Evolutionary conservation across 2,888 invertebrate genomes (phyloP), one percentile per base, ranked within the genome.

Genomic region (Orchesella flavescens): DNA sequence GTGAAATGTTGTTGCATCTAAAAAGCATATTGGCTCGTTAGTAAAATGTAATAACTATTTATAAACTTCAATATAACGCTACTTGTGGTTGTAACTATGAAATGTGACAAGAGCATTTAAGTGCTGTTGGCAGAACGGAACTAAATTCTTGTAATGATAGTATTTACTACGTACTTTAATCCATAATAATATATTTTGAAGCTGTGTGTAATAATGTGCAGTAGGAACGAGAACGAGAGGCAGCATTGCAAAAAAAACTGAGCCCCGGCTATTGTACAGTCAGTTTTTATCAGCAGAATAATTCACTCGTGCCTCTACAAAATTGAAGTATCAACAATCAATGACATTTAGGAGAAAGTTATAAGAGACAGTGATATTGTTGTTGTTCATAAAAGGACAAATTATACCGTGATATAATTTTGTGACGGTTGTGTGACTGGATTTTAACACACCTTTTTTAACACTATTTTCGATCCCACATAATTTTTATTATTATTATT

Each of bases 321-420:
- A 2, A 44, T 19, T 12, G 21, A 66, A 44, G 44, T 17, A n/a
- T 34, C 34, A 66, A 44, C 10, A 5, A n/a, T 34, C 34, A 34
- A 46, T 66, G 46, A 46, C 66, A 66, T 66, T 66, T n/a, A 66
- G 53, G 34, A 34, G 34, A 53, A 43, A 44, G n/a, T 44, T 24
- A 69, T n/a, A 46, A 5, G 55, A 69, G 75, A 81, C 74, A 81
- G 81, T 81, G 81, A 75, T 81, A 74, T 59, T 72, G 57, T 43
- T 57, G 34, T 34, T 23, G 68, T 53, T 69, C 72, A 57, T 69
- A 24, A 10, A 53, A 10, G 44, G 57, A 66, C 68, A 61, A 76
- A 21, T 57, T 19, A 69, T 72, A 68, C 44, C 73, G 73, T 80
- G 80, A 80, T 80, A 72, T 74, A 80, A 44, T 65, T 72, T 63